A percentile compares a stretch with the other conserved stretches of the same genome.
phyloP scores from a whole-genome alignment of 1,140 invertebrate genomes.

The Drosophila sp. region DNA sequence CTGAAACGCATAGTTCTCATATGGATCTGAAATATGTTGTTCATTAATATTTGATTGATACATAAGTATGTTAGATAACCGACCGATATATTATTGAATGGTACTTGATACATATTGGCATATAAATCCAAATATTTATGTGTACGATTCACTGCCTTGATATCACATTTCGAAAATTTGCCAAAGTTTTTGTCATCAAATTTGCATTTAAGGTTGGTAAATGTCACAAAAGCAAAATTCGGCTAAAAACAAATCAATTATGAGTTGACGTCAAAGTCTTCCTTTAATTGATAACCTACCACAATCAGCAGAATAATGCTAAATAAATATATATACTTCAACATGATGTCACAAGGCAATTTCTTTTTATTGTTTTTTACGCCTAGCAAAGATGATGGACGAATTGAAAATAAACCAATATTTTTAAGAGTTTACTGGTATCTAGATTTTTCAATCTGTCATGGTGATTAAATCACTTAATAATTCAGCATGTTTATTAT shows the following conservation, averaged over 20 bases:
- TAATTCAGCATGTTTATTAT: too few species aligned
- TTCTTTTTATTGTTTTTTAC: background rate
- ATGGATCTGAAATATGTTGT: background rate
- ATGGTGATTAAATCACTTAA: background rate
- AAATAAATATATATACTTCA: background rate
- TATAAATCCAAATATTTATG: slow-evolving; percentile 45
- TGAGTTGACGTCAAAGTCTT: background rate
- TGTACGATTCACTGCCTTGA: slow-evolving; percentile 49
- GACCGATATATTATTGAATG: slow-evolving; percentile 26
- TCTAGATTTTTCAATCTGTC: background rate
- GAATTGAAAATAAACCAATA: background rate
- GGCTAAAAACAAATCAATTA: background rate
- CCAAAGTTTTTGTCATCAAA: slow-evolving; percentile 8
- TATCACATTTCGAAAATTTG: slow-evolving; percentile 26
- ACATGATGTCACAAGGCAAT: background rate
- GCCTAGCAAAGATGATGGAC: background rate
- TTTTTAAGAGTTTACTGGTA: too few species aligned
- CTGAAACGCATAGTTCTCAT: slow-evolving; percentile 8
- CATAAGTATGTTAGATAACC: background rate
- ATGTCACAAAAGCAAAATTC: slow-evolving; percentile 2
- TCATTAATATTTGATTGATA: background rate
- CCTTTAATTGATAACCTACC: background rate
- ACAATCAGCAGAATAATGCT: background rate
- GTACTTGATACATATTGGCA: background rate
- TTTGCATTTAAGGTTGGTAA: slow-evolving; percentile 43